Conservation (phyloP, 37 sponge, comb jelly and placozoan genomes). For the Spongia lamella region DNA sequence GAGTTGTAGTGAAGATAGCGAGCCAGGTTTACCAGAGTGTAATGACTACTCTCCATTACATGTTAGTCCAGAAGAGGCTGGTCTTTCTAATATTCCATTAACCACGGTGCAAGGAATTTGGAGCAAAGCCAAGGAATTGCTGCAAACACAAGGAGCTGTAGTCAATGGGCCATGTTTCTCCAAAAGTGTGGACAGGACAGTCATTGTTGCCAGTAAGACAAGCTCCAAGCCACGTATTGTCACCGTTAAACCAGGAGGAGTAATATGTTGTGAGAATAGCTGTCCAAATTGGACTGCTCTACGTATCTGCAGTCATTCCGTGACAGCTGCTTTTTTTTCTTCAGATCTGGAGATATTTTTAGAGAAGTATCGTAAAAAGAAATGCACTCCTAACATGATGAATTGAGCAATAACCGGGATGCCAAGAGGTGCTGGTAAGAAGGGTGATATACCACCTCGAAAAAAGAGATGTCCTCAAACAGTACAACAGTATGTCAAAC, state of each 20-base stretch:
- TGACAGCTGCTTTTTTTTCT: not conserved
- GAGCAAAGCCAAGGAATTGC: not conserved
- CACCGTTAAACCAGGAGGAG: not conserved
- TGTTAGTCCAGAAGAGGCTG: not conserved
- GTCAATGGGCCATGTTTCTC: slow-evolving; percentile 6
- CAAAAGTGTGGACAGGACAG: not conserved
- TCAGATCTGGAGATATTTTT: not conserved
- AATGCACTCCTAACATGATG: not conserved
- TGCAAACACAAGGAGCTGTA: not conserved
- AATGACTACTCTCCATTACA: too few relatives aligned
- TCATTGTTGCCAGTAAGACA: slow-evolving; percentile 8
- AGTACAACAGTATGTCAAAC: too few relatives aligned
- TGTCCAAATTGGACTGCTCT: slow-evolving; percentile 5
- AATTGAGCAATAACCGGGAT: not conserved
- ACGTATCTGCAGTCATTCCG: slow-evolving; percentile 18
- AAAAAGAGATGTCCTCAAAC: too few relatives aligned
- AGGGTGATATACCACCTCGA: not conserved
- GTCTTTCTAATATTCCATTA: not conserved
- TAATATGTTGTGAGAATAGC: slow-evolving; percentile 10
- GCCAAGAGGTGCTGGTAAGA: slow-evolving; percentile 13
- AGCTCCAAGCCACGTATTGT: slow-evolving; percentile 1
- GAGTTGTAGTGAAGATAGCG: too few relatives aligned
- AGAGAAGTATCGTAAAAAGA: not conserved
- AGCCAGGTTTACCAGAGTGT: too few relatives aligned
- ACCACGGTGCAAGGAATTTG: not conserved